Percentiles rank a stretch among this genome's conserved stretches.
These are phyloP conservation scores for Tragulus kanchil DNA, from an alignment of 2,113 vertebrate genomes.

Conservation along the genomic window DNA sequence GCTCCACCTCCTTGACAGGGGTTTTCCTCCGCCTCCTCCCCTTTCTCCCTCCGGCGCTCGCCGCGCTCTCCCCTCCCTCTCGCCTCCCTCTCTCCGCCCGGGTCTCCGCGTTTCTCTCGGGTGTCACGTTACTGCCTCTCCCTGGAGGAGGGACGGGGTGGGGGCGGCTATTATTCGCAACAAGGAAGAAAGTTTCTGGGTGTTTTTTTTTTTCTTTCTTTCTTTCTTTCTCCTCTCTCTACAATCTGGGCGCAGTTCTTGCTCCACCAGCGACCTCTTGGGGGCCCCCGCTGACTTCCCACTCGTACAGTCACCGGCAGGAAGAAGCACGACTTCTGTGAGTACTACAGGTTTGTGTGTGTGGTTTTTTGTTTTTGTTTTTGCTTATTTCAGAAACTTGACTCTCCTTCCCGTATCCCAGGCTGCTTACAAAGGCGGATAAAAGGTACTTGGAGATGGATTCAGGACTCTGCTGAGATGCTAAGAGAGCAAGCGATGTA, in stretches of 20 bases:
- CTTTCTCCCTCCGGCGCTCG: conserved; percentile 59
- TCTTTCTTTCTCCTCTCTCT: neutral
- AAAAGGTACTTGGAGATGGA: neutral
- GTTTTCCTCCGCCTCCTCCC: conserved; percentile 71
- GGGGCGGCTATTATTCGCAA: conserved; percentile 19
- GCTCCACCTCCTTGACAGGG: conserved; percentile 81
- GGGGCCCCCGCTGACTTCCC: conserved; percentile 71
- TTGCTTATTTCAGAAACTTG: conserved; percentile 35
- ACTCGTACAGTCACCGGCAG: conserved; percentile 49
- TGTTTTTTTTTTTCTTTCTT: neutral
- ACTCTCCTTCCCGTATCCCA: neutral
- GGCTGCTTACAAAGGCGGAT: neutral
- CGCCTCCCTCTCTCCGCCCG: conserved; percentile 64
- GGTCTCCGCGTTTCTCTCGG: conserved; percentile 49
- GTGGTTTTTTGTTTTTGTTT: neutral
- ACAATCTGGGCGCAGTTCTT: conserved; percentile 60
- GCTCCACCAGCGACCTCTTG: conserved; percentile 84
- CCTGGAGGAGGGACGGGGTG: neutral
- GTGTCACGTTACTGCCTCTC: conserved; percentile 78
- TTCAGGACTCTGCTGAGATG: neutral
- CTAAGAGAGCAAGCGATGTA: neutral
- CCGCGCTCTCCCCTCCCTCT: conserved; percentile 60
- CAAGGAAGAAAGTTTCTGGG: conserved; percentile 80
- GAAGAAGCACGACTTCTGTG: neutral
- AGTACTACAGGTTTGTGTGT: neutral